Conservation (phyloP, 2,113 vertebrate genomes). For the Suricata suricatta region DNA sequence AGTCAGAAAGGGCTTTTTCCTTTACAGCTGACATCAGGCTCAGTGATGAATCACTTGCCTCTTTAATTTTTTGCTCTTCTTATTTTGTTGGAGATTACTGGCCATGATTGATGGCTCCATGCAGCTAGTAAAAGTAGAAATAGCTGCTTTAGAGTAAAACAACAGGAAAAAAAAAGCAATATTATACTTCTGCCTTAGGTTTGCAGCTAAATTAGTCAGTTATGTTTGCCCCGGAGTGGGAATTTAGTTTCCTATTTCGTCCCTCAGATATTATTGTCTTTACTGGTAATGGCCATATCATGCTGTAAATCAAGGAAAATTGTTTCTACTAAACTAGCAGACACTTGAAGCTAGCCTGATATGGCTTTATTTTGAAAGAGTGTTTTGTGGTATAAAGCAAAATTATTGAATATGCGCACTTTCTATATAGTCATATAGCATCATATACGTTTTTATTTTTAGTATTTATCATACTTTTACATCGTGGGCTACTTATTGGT, state of each 20-base stretch:
- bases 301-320: constrained; percentile 37
- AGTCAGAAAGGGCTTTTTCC: constrained; percentile 75
- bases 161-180: constrained; percentile 65
- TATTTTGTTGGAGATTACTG: constrained; percentile 72
- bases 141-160: constrained; percentile 59
- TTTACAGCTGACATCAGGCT: constrained; percentile 78
- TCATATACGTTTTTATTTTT: neutral
- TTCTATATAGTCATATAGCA: neutral
- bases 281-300: constrained; percentile 19
- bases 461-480: neutral
- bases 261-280: constrained; percentile 50
- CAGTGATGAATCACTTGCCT: constrained; percentile 79
- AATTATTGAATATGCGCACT: neutral
- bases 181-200: constrained; percentile 40
- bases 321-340: constrained; percentile 35
- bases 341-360: constrained; percentile 7
- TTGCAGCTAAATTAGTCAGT: constrained; percentile 41
- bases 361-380: neutral
- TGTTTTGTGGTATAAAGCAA: neutral
- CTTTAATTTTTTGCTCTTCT: constrained; percentile 70
- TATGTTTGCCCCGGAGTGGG: neutral
- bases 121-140: constrained; percentile 57
- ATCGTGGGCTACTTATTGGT: neutral
- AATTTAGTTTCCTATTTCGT: constrained; percentile 46
- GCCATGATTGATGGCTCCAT: constrained; percentile 72